Evolutionary conservation across 2,113 vertebrate genomes (phyloP), one percentile per base, ranked within the genome.

Genomic region (Atractosteus spatula): DNA sequence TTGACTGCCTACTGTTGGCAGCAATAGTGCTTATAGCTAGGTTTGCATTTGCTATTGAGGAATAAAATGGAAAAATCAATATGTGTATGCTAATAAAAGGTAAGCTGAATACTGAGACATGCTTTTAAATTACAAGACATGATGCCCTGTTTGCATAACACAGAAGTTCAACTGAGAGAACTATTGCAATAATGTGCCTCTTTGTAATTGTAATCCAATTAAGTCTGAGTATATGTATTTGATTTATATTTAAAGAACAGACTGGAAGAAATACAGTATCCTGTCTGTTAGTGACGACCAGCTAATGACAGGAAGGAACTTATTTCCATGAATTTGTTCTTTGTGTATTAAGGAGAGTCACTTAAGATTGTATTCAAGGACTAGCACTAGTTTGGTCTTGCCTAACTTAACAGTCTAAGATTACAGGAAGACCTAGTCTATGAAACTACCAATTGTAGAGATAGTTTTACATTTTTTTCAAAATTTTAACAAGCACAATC

Each of bases 111-210:
- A 68, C 44, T 16, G 7, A 68, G 8, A 5, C 8, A 56, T 43
- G 71, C 63, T 67, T 65, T 72, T 55, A 67, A 66, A 29, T 55
- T 45, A 67, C 54, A 16, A 42, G 54, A 66, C 54, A 59, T 59
- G n/a, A 17, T 45, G 16, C 8, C 45, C 41, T 42, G 55, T 72
- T 14, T 59, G 54, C 64, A 4, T 43, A 51, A 57, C 44, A 44
- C 8, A 16, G 3, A 13, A 14, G 8, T 3, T 0, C 47, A 68
- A 51, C 7, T 13, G 16, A 8, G 10, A 8, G 7, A 44, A 47
- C 3, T 68, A 55, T 17, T 55, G 47, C 8, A 55, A 14, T 55
- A 12, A n/a, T 17, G n/a, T n/a, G 12, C 3, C 47, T 8, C 66
- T 41, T 29, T 41, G n/a, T 47, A 17, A 8, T 11, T n/a, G n/a